These are phyloP conservation scores for Setophaga kirtlandii DNA, from an alignment of 2,113 vertebrate species.

Conservation along the genomic window DNA sequence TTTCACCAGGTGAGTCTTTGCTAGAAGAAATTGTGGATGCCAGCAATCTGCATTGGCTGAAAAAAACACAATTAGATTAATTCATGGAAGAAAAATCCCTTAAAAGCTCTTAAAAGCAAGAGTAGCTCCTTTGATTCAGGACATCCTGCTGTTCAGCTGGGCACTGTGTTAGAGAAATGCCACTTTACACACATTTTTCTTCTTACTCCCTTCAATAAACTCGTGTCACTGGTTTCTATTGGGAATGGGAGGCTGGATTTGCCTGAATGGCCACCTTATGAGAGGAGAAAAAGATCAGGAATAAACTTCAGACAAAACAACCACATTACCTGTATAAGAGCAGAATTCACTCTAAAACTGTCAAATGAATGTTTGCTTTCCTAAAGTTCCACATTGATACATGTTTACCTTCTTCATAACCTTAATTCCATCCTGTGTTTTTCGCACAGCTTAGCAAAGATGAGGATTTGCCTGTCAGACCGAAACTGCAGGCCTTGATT, in stretches of 20 bases:
- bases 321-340: not conserved
- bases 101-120: not conserved
- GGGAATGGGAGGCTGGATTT: not conserved
- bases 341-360: not conserved
- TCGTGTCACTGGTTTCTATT: not conserved
- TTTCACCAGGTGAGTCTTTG: not conserved
- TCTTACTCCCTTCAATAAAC: not conserved
- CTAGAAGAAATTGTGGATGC: not conserved
- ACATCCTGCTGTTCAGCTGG: not conserved
- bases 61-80: not conserved
- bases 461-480: slow-evolving; percentile 59
- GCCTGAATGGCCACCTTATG: not conserved
- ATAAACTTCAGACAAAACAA: not conserved
- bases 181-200: accelerated
- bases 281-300: not conserved
- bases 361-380: not conserved
- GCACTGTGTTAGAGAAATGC: not conserved
- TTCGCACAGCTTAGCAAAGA: slow-evolving; percentile 81
- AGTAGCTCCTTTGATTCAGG: not conserved
- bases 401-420: not conserved
- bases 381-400: not conserved
- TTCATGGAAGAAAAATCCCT: not conserved
- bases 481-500: slow-evolving; percentile 90
- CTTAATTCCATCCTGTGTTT: not conserved
- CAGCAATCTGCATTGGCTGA: not conserved